Percentiles rank a stretch among this genome's conserved stretches.
Conservation (phyloP, 2,797 vertebrate species). For the Sebastolobus alascanus region DNA sequence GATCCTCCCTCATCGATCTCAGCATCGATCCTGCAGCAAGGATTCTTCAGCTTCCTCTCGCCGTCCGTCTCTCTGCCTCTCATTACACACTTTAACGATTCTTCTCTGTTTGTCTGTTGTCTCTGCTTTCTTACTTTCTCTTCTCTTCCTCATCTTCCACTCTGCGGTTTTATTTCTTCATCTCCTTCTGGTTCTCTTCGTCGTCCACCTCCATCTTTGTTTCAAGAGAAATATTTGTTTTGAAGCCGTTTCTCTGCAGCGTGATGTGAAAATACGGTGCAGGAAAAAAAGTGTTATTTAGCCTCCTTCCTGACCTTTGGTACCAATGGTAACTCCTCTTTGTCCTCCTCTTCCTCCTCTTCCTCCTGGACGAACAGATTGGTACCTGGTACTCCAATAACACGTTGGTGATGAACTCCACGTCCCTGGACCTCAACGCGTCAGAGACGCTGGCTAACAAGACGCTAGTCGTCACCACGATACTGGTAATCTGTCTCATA, state of each 20-base stretch:
- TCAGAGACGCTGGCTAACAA: slow-evolving; percentile 93
- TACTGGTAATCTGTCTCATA: slow-evolving; percentile 85
- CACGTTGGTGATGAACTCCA: slow-evolving; percentile 92
- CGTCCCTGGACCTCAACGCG: slow-evolving; percentile 90
- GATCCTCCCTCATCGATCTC: slow-evolving; percentile 29
- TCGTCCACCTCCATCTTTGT: not conserved
- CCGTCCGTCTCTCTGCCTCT: not conserved
- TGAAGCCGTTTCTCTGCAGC: not conserved
- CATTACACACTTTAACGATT: not conserved
- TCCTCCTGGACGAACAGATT: slow-evolving; percentile 79
- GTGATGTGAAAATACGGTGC: no score
- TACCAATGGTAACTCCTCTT: not conserved
- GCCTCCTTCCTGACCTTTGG: no score
- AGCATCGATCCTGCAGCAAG: slow-evolving; percentile 12
- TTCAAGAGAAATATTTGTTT: not conserved
- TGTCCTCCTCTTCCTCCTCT: not conserved
- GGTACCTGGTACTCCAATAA: slow-evolving; percentile 94
- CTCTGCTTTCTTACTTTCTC: not conserved
- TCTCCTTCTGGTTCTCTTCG: not conserved
- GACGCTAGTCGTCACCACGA: slow-evolving; percentile 92
- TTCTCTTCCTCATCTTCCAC: not conserved
- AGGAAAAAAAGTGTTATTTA: no score
- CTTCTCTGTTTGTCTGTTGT: not conserved
- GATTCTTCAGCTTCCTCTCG: not conserved
- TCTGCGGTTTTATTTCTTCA: not conserved